phyloP scores from a whole-genome alignment of 2,888 invertebrate species.

The Cryptus armator region DNA sequence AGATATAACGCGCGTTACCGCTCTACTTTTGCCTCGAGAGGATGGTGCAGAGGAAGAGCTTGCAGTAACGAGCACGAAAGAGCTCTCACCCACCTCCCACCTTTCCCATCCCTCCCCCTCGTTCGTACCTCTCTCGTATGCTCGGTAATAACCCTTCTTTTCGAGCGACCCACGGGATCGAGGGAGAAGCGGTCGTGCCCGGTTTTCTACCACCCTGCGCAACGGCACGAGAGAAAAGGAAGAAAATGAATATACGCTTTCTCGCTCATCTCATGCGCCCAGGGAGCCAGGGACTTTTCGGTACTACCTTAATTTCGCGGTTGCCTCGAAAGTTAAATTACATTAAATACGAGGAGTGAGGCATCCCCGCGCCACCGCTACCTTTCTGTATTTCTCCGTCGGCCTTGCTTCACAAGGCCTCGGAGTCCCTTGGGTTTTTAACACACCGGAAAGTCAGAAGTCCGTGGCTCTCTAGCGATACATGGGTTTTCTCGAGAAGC shows the following conservation, averaged over 20 bases:
- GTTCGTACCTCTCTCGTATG: conserved; percentile 48
- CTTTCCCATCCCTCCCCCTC: conserved; percentile 13
- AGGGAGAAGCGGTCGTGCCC: conserved; percentile 13
- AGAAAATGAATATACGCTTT: conserved; percentile 66
- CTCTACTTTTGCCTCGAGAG: conserved; percentile 68
- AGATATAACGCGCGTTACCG: conserved; percentile 67
- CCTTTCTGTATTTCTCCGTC: conserved; percentile 44
- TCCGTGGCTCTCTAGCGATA: conserved; percentile 20
- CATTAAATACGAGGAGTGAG: conserved; percentile 69
- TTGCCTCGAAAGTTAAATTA: conserved; percentile 70
- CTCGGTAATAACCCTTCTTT: conserved; percentile 68
- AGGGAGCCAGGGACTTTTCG: conserved; percentile 60
- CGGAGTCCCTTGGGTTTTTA: conserved; percentile 63
- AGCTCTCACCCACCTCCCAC: conserved; percentile 48
- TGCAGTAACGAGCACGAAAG: conserved; percentile 67
- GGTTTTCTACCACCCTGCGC: conserved; percentile 42
- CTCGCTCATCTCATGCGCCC: conserved; percentile 57
- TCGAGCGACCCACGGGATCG: conserved; percentile 62
- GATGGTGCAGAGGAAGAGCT: conserved; percentile 63
- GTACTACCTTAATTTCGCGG: conserved; percentile 68
- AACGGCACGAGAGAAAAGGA: conserved; percentile 40
- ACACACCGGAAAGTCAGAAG: conserved; percentile 58
- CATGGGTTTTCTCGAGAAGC: conserved; percentile 16
- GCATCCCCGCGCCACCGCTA: conserved; percentile 37
- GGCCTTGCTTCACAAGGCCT: conserved; percentile 26